phyloP scores from a whole-genome alignment of 2,888 invertebrate genomes.

The Agelastica alni region DNA sequence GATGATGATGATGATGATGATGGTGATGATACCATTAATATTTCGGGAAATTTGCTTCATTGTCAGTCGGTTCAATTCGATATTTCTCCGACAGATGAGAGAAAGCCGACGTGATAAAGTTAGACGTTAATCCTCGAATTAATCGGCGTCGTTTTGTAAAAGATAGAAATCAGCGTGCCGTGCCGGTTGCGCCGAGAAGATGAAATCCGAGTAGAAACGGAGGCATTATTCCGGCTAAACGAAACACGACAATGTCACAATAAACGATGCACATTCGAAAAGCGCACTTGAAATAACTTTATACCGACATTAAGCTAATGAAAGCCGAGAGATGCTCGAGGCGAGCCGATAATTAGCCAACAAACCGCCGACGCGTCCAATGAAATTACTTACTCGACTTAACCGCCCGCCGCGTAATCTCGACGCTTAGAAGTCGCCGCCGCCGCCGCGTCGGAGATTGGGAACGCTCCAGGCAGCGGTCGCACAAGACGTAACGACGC shows the following conservation, averaged over 20 bases:
- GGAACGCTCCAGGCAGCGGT: too few relatives aligned
- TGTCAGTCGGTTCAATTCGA: conserved; percentile 16
- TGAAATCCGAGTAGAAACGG: conserved; percentile 4
- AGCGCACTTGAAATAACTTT: conserved; percentile 32
- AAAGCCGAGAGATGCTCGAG: conserved; percentile 49
- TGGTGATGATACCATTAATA: too few relatives aligned
- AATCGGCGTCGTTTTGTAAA: conserved; percentile 1
- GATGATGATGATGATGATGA: too few relatives aligned
- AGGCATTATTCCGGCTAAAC: conserved; percentile 10
- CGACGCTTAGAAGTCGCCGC: conserved; percentile 47
- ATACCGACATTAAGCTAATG: conserved; percentile 50
- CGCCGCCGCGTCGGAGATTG: too few relatives aligned
- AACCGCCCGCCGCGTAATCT: conserved; percentile 54
- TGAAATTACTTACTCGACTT: conserved; percentile 55
- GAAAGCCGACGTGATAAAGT: conserved; percentile 16
- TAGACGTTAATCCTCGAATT: conserved; percentile 18
- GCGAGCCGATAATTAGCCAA: conserved; percentile 55
- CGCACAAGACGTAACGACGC: conserved; percentile 28
- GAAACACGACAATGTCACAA: conserved; percentile 31
- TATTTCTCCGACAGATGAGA: conserved; percentile 14
- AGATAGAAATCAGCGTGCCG: conserved; percentile 3
- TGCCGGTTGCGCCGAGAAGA: not conserved
- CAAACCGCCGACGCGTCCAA: conserved; percentile 52
- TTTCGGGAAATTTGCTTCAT: too few relatives aligned
- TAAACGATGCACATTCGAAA: conserved; percentile 29